Base-by-base conservation (phyloP, 2,113 vertebrate species). In the Plestiodon gilberti region DNA sequence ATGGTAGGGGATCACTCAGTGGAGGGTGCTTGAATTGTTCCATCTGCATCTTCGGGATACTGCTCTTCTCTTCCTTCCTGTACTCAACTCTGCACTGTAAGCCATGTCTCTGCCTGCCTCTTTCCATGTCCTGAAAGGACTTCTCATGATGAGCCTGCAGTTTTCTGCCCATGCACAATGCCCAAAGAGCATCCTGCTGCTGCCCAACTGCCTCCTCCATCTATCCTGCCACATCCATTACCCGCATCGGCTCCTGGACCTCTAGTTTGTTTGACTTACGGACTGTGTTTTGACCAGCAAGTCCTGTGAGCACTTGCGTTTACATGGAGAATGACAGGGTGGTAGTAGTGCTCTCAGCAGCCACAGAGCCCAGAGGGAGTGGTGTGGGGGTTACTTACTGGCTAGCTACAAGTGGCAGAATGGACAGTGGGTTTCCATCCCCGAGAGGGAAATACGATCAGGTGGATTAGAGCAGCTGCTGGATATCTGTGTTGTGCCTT, bases 231-330 rank as follows among this genome's bases (percentile, higher is more conserved):
- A 35, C 65, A 33, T 70, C 65, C 48, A 20, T 70, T 70, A 57
- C 55, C 81, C 57, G 35, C 67, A 15, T 55, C 40, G 33, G 67
- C 52, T 57, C 81, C 67, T 11, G 23, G 67, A 61, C 13, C 14
- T 23, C 69, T 74, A 38, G 57, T 61, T 83, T 83, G 30, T 83
- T 83, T 83, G 33, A 83, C 81, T 83, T 73, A 25, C 35, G 20
- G 23, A 55, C 81, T 40, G 57, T 74, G 35, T 74, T 83, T 74
- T 83, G 81, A 61, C 81, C 18, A 74, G 81, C 33, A 30, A 43
- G 55, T 13, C 33, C n/a, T 79, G 69, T 18, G 33, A 73, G 57
- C 35, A 40, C 69, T 74, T 22, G 81, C 59, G 33, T 18, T 59
- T 38, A 59, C 33, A 59, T 28, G 43, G 48, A 28, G 33, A 59